phyloP scores from a whole-genome alignment of 2,113 vertebrate species.

The Riparia riparia region DNA sequence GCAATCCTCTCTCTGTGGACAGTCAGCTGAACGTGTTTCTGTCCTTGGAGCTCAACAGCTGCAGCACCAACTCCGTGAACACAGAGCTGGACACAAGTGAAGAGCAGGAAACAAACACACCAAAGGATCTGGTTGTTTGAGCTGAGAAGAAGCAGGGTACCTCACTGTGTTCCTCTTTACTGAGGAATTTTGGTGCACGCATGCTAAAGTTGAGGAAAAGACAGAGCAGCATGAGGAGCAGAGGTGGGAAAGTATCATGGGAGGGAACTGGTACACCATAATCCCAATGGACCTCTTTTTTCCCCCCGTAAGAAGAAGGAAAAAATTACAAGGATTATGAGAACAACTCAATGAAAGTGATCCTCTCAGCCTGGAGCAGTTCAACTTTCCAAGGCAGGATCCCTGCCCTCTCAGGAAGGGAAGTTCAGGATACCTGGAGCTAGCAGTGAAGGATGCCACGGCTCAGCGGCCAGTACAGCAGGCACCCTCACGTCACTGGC shows the following conservation, averaged over 20 bases:
- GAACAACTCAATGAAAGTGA: neutral
- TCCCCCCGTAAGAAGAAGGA: neutral
- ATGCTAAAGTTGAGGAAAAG: neutral
- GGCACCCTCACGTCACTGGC: neutral
- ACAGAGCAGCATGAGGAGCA: neutral
- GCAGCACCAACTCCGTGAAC: neutral
- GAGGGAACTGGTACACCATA: fast-evolving
- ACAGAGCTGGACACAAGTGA: neutral
- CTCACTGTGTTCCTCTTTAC: fast-evolving
- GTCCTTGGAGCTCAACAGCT: neutral
- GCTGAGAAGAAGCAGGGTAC: neutral
- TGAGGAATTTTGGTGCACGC: neutral
- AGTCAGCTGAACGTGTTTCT: fast-evolving
- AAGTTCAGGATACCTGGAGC: neutral
- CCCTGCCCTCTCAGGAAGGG: neutral
- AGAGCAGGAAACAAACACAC: neutral
- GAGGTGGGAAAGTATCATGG: fast-evolving
- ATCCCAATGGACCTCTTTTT: neutral
- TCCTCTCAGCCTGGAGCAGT: neutral
- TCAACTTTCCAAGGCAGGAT: neutral
- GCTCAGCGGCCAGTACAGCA: neutral
- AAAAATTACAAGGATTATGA: neutral
- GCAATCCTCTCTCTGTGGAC: neutral
- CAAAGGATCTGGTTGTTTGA: neutral
- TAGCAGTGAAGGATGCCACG: fast-evolving